These are phyloP conservation scores for Camptogramma bilineatum DNA, from an alignment of 2,888 invertebrate genomes.

Conservation along the genomic window DNA sequence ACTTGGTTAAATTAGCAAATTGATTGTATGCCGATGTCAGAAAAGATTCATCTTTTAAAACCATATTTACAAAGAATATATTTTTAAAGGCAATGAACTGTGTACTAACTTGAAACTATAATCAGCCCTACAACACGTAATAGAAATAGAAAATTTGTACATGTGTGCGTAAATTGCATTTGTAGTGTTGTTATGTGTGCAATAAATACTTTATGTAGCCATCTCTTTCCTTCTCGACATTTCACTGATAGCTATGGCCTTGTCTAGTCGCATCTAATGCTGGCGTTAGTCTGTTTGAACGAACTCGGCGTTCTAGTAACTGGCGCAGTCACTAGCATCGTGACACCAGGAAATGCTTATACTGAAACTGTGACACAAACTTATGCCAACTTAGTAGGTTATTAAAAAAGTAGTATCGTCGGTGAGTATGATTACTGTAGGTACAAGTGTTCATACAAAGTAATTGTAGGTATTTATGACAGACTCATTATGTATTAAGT, in stretches of 20 bases:
- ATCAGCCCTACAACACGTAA: slow-evolving; percentile 73
- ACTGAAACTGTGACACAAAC: slow-evolving; percentile 40
- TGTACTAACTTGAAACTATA: slow-evolving; percentile 46
- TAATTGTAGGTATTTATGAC: slow-evolving; percentile 56
- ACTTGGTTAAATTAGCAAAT: too few relatives aligned
- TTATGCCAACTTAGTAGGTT: slow-evolving; percentile 59
- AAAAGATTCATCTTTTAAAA: not conserved
- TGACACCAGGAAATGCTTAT: slow-evolving; percentile 26
- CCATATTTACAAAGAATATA: not conserved
- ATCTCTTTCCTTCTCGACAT: slow-evolving; percentile 85
- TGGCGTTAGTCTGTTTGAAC: slow-evolving; percentile 79
- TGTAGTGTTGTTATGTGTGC: slow-evolving; percentile 79
- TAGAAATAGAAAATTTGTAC: slow-evolving; percentile 79
- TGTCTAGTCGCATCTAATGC: slow-evolving; percentile 86
- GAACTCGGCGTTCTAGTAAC: slow-evolving; percentile 57
- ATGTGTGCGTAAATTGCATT: slow-evolving; percentile 79
- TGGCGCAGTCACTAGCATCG: slow-evolving; percentile 49
- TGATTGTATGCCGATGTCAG: not conserved
- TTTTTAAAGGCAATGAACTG: slow-evolving; percentile 15
- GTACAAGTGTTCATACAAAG: slow-evolving; percentile 61
- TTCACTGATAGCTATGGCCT: slow-evolving; percentile 85
- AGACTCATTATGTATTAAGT: slow-evolving; percentile 49
- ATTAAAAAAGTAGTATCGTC: slow-evolving; percentile 33
- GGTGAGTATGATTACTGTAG: slow-evolving; percentile 46
- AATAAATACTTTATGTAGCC: slow-evolving; percentile 82